Conservation (phyloP, 2,797 vertebrate species). For the Silurus aristotelis region DNA sequence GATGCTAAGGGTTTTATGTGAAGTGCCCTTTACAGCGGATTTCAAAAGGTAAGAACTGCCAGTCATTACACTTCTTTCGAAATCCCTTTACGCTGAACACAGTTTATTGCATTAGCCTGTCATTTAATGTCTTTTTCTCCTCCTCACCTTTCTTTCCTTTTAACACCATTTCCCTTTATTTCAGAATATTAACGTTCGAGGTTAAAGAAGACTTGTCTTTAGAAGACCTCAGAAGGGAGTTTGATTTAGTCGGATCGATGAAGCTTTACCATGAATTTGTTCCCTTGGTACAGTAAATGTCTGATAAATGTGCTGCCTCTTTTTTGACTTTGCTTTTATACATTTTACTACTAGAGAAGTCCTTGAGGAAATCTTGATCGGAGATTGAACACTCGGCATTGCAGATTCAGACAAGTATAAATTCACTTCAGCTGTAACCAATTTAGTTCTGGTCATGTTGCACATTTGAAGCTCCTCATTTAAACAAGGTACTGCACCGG, state of each 20-base stretch:
- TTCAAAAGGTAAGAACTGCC: constrained; percentile 47
- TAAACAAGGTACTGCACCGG: not conserved
- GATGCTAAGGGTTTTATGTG: constrained; percentile 83
- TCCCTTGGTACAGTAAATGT: constrained; percentile 45
- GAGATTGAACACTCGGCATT: too few relatives aligned
- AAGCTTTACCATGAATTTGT: constrained; percentile 77
- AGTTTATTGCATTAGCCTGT: not conserved
- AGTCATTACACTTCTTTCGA: not conserved
- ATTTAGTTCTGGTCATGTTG: not conserved
- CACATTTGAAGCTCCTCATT: not conserved
- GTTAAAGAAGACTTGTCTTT: constrained; percentile 76
- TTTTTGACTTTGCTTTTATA: not conserved
- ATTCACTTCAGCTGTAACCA: not conserved
- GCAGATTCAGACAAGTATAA: not conserved
- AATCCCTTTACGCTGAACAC: not conserved
- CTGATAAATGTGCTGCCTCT: not conserved
- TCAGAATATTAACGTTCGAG: constrained; percentile 80
- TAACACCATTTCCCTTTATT: constrained; percentile 47
- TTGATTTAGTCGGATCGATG: constrained; percentile 73
- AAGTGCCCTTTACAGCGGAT: constrained; percentile 60
- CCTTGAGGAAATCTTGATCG: not conserved
- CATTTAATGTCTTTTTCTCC: not conserved
- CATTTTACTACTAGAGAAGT: not conserved
- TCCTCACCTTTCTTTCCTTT: too few relatives aligned
- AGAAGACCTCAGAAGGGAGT: constrained; percentile 77